phyloP scores from a whole-genome alignment of 2,888 invertebrate genomes.

The Auanema sp. region DNA sequence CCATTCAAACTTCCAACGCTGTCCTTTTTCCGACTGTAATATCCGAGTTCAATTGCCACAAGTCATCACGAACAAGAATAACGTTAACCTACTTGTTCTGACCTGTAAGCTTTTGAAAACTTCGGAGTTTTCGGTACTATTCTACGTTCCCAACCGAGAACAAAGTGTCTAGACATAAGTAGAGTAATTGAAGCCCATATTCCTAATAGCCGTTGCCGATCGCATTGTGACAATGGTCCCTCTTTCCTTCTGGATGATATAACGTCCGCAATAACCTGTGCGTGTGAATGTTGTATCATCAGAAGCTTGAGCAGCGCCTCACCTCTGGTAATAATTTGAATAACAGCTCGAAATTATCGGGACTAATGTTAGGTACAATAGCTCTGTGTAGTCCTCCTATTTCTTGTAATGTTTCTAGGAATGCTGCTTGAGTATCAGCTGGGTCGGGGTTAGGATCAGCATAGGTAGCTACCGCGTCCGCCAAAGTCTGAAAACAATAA shows the following conservation, averaged over 20 bases:
- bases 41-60: not conserved
- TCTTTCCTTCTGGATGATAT: constrained; percentile 12
- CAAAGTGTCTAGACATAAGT: constrained; percentile 15
- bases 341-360: constrained; percentile 22
- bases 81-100: constrained; percentile 15
- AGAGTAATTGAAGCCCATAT: constrained; percentile 11
- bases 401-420: constrained; percentile 9
- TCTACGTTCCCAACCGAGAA: constrained; percentile 22
- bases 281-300: not conserved
- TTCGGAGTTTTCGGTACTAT: constrained; percentile 19
- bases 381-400: constrained; percentile 20
- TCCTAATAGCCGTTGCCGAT: not conserved
- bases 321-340: constrained; percentile 22
- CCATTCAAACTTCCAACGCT: not conserved
- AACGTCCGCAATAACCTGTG: constrained; percentile 19
- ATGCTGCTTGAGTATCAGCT: constrained; percentile 10
- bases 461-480: constrained; percentile 16
- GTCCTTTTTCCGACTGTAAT: not conserved
- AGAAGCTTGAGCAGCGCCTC: not conserved
- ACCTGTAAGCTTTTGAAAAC: constrained; percentile 17
- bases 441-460: constrained; percentile 14
- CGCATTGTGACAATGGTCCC: constrained; percentile 10
- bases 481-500: constrained; percentile 15
- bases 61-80: not conserved
- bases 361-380: constrained; percentile 11